Conservation (phyloP, 1,140 invertebrate genomes). For the Macrobrachium rosenbergii region DNA sequence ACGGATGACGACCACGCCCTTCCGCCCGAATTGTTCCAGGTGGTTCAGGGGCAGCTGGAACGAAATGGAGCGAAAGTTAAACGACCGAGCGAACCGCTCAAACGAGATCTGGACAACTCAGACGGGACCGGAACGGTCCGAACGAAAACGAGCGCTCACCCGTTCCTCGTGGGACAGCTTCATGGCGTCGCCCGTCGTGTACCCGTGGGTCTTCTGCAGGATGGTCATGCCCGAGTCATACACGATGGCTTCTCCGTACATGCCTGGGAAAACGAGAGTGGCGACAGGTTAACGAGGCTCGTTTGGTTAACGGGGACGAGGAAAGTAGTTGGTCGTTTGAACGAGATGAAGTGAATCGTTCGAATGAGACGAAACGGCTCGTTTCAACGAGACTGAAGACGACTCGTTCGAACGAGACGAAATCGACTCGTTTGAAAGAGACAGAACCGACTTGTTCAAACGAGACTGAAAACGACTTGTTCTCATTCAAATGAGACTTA, state of each 20-base stretch:
- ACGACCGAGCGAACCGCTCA: too few species aligned
- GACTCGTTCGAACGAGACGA: too few species aligned
- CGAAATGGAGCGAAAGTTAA: neutral
- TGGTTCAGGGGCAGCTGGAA: slow-evolving; percentile 55
- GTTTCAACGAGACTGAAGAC: too few species aligned
- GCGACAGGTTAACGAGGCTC: too few species aligned
- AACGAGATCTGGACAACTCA: neutral
- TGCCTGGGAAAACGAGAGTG: slow-evolving; percentile 41
- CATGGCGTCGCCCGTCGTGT: slow-evolving; percentile 64
- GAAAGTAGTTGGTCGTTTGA: too few species aligned
- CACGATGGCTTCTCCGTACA: slow-evolving; percentile 63
- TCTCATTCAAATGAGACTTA: too few species aligned
- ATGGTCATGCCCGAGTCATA: slow-evolving; percentile 66
- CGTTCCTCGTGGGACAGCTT: slow-evolving; percentile 48
- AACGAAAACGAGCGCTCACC: slow-evolving; percentile 33
- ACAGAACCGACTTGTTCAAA: neutral
- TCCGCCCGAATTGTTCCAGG: slow-evolving; percentile 58
- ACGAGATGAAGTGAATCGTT: too few species aligned
- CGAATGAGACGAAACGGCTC: too few species aligned
- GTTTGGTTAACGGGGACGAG: too few species aligned
- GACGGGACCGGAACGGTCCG: neutral
- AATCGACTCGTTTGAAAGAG: too few species aligned
- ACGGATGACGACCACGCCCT: slow-evolving; percentile 63
- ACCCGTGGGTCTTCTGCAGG: slow-evolving; percentile 66
- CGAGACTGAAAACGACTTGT: too few species aligned